A percentile compares a stretch with the other conserved stretches of the same genome.
phyloP scores from a whole-genome alignment of 2,888 invertebrate genomes.

The Ochropacha duplaris region DNA sequence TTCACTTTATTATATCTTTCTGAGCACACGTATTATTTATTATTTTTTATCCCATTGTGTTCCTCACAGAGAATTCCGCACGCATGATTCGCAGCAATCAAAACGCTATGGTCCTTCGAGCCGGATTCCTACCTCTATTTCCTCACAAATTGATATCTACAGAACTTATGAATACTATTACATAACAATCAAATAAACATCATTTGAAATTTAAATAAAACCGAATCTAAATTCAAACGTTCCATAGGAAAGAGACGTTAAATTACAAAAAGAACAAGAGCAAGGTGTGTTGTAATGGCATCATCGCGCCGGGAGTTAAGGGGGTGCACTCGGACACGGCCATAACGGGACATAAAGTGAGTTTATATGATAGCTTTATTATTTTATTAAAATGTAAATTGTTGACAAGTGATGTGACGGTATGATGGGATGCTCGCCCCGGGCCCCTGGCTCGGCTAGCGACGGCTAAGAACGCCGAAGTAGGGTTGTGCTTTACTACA shows the following conservation, averaged over 20 bases:
- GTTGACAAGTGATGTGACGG: constrained; percentile 48
- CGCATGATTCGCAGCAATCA: not conserved
- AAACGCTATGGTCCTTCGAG: constrained; percentile 2
- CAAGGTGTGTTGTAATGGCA: constrained; percentile 13
- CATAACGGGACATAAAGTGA: constrained; percentile 43
- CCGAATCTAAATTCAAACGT: constrained; percentile 42
- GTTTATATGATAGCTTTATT: constrained; percentile 47
- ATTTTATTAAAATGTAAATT: constrained; percentile 62
- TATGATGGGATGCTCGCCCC: constrained; percentile 27
- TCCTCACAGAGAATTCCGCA: not conserved
- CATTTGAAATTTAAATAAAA: constrained; percentile 46
- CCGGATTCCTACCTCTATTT: not conserved
- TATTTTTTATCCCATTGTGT: too few relatives aligned
- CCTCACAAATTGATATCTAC: constrained; percentile 5
- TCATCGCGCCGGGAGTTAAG: constrained; percentile 23
- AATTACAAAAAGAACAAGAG: constrained; percentile 17
- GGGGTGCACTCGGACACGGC: constrained; percentile 16
- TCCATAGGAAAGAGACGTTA: constrained; percentile 28
- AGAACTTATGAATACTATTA: constrained; percentile 15
- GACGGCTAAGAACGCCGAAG: not conserved
- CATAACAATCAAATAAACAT: constrained; percentile 27
- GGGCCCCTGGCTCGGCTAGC: constrained; percentile 22
- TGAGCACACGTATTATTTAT: too few relatives aligned
- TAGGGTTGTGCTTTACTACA: not conserved
- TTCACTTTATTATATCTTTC: too few relatives aligned